phyloP scores from a whole-genome alignment of 2,113 vertebrate genomes.

The Dunckerocampus dactyliophorus region DNA sequence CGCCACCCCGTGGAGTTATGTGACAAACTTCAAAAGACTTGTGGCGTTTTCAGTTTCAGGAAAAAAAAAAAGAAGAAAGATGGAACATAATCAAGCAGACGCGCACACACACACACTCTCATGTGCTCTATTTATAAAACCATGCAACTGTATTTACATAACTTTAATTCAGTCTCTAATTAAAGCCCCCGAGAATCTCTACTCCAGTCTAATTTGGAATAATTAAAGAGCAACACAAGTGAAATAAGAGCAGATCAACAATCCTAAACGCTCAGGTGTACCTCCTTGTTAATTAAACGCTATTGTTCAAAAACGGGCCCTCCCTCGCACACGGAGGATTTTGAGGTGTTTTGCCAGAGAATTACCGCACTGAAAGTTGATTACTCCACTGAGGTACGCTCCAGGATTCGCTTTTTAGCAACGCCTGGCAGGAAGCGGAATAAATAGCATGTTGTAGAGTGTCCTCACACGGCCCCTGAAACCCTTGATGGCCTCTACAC shows the following conservation, averaged over 20 bases:
- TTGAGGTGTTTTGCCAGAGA: slow-evolving; percentile 57
- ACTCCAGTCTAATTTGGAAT: slow-evolving; percentile 59
- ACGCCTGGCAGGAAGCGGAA: not conserved
- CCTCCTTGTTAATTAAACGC: slow-evolving; percentile 47
- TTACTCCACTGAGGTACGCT: not conserved
- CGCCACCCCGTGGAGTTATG: slow-evolving; percentile 42
- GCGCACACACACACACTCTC: slow-evolving; percentile 26
- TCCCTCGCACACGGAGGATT: slow-evolving; percentile 43
- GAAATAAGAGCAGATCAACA: slow-evolving; percentile 55
- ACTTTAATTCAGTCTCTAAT: slow-evolving; percentile 73
- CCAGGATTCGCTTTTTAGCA: not conserved
- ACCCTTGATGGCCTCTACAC: too few species aligned
- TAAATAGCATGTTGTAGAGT: too few species aligned
- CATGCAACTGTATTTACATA: slow-evolving; percentile 65
- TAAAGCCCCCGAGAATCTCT: slow-evolving; percentile 68
- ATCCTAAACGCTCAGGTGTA: slow-evolving; percentile 70
- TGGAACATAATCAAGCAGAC: slow-evolving; percentile 22
- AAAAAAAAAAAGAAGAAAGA: slow-evolving; percentile 6
- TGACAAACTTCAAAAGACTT: slow-evolving; percentile 64
- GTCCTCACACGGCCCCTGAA: too few species aligned
- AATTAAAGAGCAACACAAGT: slow-evolving; percentile 65
- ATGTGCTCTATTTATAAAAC: slow-evolving; percentile 61
- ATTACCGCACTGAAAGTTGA: slow-evolving; percentile 35
- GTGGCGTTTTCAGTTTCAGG: slow-evolving; percentile 37
- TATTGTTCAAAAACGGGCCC: slow-evolving; percentile 31